phyloP scores from a whole-genome alignment of 92 coral and sea anemone genomes.

The Bergia puertoricense region DNA sequence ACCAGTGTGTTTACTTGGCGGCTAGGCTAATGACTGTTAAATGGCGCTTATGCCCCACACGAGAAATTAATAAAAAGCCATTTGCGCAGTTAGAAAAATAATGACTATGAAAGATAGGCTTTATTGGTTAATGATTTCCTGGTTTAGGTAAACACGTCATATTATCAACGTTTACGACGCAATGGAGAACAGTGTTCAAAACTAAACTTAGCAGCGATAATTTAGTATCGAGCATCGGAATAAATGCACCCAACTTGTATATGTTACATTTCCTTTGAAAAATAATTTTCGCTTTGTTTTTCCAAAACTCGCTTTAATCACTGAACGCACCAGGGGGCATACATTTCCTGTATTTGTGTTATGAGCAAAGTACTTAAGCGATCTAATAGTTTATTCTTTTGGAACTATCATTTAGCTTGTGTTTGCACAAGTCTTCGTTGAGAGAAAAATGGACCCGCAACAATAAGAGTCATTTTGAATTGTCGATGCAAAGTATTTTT shows the following conservation, averaged over 20 bases:
- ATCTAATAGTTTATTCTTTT: slow-evolving; percentile 6
- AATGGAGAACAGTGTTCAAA: neutral
- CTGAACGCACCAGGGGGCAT: neutral
- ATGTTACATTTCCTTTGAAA: neutral
- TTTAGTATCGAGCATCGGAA: neutral
- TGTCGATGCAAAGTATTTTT: neutral
- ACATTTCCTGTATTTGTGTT: neutral
- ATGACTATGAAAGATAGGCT: slow-evolving; percentile 10
- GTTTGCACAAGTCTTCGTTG: neutral
- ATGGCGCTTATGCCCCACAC: slow-evolving; percentile 36
- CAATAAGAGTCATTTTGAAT: neutral
- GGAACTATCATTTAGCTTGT: neutral
- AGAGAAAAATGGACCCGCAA: neutral
- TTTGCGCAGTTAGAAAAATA: slow-evolving; percentile 23
- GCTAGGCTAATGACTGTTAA: slow-evolving; percentile 39
- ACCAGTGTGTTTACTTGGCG: slow-evolving; percentile 35
- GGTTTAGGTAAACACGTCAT: slow-evolving; percentile 15
- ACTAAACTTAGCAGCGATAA: too few relatives aligned
- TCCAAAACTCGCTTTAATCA: neutral
- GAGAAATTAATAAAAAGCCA: slow-evolving; percentile 29
- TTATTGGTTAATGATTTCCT: slow-evolving; percentile 26
- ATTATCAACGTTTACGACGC: neutral
- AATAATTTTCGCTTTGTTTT: neutral
- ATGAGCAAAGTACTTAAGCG: neutral
- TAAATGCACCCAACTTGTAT: neutral